Base-by-base conservation (phyloP, 2,113 vertebrate species). In the Oryzias curvinotus region DNA sequence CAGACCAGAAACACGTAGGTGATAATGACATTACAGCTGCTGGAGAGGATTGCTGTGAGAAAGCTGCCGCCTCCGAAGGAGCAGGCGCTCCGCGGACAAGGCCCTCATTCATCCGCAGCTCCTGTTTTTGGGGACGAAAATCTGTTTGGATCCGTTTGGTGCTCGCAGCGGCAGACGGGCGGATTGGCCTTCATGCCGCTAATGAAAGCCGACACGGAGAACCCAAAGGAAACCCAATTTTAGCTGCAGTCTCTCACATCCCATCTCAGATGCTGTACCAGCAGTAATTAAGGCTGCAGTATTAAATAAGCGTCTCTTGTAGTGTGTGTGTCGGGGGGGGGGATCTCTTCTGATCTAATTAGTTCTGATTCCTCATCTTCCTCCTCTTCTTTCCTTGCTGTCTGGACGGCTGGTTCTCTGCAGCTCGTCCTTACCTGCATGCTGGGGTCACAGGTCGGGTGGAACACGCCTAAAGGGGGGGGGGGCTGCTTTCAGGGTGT, bases 301-400 rank as follows among this genome's bases (percentile, higher is more conserved):
- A 82, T 88, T 76, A 84, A 88, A 88, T 86, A 67, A 89, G 21
- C 61, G 73, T 72, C 62, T 70, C 74, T 82, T 61, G 41, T n/a
- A 18, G 45, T n/a, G 45, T n/a, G n/a, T 7, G 16, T n/a, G 45
- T 59, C 56, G 72, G 43, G 60, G 69, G 65, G 78, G 72, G 83
- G 83, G 68, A 74, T 79, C 42, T 74, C 57, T 2, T 43, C 55
- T 71, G 80, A 90, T 88, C 62, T 83, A 84, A 89, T 92, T 83
- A 78, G 65, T 49, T 58, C 76, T 62, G 65, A 68, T 62, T 51
- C 23, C 43, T 43, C 42, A 36, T 36, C 8, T 36, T 36, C 30
- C 30, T 36, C 7, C 46, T 4, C 13, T 1, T 52, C 52, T 68
- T 43, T 73, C 79, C 85, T 86, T 77, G 52, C 21, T 58, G 71